Base-by-base conservation (phyloP, 2,888 invertebrate species). In the Nomada lathburiana region DNA sequence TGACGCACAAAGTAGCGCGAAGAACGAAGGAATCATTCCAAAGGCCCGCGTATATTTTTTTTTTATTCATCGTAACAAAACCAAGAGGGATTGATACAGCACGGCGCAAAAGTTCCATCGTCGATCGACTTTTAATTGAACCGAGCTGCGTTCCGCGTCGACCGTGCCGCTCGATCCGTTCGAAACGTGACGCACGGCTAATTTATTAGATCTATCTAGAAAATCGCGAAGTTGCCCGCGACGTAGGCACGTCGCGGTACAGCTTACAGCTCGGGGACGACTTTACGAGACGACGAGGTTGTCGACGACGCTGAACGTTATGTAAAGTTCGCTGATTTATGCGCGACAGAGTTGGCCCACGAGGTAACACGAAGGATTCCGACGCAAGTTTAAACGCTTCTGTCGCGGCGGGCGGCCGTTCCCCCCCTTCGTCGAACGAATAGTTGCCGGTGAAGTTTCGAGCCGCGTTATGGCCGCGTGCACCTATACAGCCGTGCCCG, bases 281-380 rank as follows among this genome's bases (percentile, higher is more conserved):
- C 76, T 71, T 74, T 70, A 52, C 80, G 72, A 84, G 76, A 73
- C 76, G 82, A 82, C 77, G 77, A 76, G 76, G 83, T 65, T 77
- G 68, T 80, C 82, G 83, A 81, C 74, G 76, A 70, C 76, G 86
- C 74, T 83, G 68, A 82, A 81, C 82, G 80, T 75, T 83, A 77
- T 84, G 88, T 84, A 87, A 91, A 90, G 87, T 89, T 89, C 88
- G 86, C 84, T 90, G 91, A 91, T 91, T 91, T 91, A 91, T 90
- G 89, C 88, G 89, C 86, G 80, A 82, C 87, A 76, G 87, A 86
- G 87, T 78, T 82, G 77, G 81, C 69, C 79, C 68, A 78, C 81
- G 78, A 82, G 88, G 86, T 84, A 86, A 84, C 88, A 84, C 88
- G 88, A 88, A 90, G 90, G 88, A 90, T 89, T 89, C 89, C 88